Evolutionary conservation across 2,113 vertebrate species (phyloP).

Genomic region (Scopus umbretta): DNA sequence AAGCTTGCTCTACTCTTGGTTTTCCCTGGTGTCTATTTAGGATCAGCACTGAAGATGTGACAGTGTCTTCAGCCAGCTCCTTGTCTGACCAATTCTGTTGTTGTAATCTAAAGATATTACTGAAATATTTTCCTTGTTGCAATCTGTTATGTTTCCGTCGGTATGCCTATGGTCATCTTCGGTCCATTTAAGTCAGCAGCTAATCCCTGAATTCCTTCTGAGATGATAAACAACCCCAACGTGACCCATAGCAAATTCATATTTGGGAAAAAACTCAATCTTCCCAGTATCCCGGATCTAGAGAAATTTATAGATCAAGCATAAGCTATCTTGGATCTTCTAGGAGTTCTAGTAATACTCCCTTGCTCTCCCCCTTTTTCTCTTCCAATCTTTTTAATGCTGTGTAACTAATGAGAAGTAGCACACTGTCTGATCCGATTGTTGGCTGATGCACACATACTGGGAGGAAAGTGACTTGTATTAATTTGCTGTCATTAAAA

Average conservation of each 20-base stretch:
- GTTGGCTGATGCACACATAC: constrained; percentile 12
- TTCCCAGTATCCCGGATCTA: neutral
- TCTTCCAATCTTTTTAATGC: neutral
- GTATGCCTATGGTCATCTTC: neutral
- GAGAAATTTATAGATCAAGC: neutral
- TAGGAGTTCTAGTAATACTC: neutral
- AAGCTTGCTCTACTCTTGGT: neutral
- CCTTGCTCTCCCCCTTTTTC: neutral
- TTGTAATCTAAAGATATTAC: neutral
- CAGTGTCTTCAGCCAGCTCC: neutral
- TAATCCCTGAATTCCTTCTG: neutral
- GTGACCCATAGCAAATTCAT: neutral
- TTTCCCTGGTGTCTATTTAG: neutral
- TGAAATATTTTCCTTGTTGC: neutral
- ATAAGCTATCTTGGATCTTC: neutral
- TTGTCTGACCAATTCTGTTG: neutral
- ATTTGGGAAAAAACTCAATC: neutral
- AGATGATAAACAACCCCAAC: neutral
- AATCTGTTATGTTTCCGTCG: neutral
- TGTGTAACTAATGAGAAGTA: constrained; percentile 46
- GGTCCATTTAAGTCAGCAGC: neutral
- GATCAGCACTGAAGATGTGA: neutral
- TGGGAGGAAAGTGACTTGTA: neutral
- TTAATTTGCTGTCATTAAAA: constrained; percentile 51
- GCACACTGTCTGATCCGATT: constrained; percentile 15